Evolutionary conservation across 2,888 invertebrate genomes (phyloP).

Genomic region (Amphipyra tragopoginis): DNA sequence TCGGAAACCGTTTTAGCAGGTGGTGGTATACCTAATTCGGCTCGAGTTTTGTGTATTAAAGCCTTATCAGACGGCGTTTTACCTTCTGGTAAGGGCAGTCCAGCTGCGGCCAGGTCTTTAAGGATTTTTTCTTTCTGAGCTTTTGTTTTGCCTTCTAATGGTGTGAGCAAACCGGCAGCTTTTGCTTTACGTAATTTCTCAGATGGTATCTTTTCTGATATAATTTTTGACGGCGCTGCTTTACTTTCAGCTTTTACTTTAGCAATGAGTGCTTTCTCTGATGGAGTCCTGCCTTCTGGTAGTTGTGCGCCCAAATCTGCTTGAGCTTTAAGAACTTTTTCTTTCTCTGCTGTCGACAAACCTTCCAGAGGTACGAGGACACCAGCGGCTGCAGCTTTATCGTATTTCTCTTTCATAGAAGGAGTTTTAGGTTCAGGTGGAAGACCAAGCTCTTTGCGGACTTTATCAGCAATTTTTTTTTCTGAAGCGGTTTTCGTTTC

Average conservation of each 20-base stretch:
- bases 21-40: slow-evolving; percentile 62
- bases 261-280: slow-evolving; percentile 13
- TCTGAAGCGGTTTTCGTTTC: slow-evolving; percentile 36
- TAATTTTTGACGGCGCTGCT: neutral
- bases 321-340: slow-evolving; percentile 45
- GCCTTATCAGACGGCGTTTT: slow-evolving; percentile 41
- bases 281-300: slow-evolving; percentile 16
- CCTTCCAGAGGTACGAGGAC: slow-evolving; percentile 27
- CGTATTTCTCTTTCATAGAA: slow-evolving; percentile 24
- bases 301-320: slow-evolving; percentile 41
- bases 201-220: neutral
- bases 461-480: slow-evolving; percentile 18
- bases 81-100: slow-evolving; percentile 43
- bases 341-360: slow-evolving; percentile 41
- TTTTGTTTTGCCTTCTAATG: slow-evolving; percentile 36
- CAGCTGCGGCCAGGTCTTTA: slow-evolving; percentile 9
- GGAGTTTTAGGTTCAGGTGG: slow-evolving; percentile 34
- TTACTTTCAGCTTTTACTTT: slow-evolving; percentile 5
- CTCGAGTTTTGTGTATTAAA: slow-evolving; percentile 40
- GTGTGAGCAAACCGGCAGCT: slow-evolving; percentile 19
- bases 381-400: slow-evolving; percentile 23
- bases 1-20: slow-evolving; percentile 65
- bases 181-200: slow-evolving; percentile 21
- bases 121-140: slow-evolving; percentile 40
- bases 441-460: slow-evolving; percentile 33